Base-by-base conservation (phyloP, 2,888 invertebrate species). In the Gerris lacustris region DNA sequence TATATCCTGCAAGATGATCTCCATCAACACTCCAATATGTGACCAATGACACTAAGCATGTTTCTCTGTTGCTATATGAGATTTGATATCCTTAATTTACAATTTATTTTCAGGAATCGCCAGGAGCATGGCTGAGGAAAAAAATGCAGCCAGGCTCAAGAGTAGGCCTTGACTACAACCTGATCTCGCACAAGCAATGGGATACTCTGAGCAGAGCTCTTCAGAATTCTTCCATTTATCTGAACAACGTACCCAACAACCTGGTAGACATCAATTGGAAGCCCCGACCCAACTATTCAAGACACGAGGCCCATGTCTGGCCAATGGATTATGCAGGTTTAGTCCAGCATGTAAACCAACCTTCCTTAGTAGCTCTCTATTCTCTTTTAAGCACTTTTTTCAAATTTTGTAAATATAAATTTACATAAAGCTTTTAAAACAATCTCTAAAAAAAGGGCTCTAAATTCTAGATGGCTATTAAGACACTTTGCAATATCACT, bases 231-330 rank as follows among this genome's bases (percentile, higher is more conserved):
- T 83, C 81, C 0, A 79, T 86, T 67, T 81, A 82, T 73, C 80
- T 87, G 71, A 80, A 86, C n/a, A 83, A 85, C 70, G 82, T 86
- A n/a, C 83, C 79, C 70, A 84, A 83, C 69, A 91, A 92, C 77
- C 81, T 94, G 55, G 82, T 95, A 9, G 94, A 95, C 78, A 79
- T 85, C 74, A 86, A 93, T 73, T 95, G 94, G 94, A 84, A 83
- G 68, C 81, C 83, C 67, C 81, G 87, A 43, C 88, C 90, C 0
- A 82, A 82, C 44, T 81, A 83, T 69, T 84, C 86, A 69, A 73
- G 79, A 69, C 84, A 84, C 7, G 81, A 84, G 75, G 86, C 89
- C 9, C 85, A 86, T 75, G 82, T 87, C 17, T 86, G 89, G 72
- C 81, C 83, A 7, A 77, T 82, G n/a, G 82, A 84, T 69, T 87